A percentile compares a stretch with the other conserved stretches of the same genome.
phyloP scores from a whole-genome alignment of 2,888 invertebrate genomes.

The Melinaea marsaeus region DNA sequence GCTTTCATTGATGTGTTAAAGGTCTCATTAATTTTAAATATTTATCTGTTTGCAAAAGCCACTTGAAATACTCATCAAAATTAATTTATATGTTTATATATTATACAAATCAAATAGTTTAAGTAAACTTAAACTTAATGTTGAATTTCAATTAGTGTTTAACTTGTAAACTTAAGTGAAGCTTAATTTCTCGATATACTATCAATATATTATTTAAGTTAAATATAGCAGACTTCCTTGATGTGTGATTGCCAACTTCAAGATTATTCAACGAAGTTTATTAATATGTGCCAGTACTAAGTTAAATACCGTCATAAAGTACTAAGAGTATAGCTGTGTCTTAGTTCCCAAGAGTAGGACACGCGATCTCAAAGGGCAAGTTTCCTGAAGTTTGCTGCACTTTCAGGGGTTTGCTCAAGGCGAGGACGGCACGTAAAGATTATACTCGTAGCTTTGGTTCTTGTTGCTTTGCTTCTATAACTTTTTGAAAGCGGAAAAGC shows the following conservation, averaged over 20 bases:
- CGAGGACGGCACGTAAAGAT: conserved; percentile 8
- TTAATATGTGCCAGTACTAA: not conserved
- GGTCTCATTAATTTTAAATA: no score
- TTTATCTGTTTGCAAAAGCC: no score
- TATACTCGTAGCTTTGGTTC: not conserved
- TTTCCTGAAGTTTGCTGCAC: conserved; percentile 25
- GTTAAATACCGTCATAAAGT: conserved; percentile 13
- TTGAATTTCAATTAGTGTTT: no score
- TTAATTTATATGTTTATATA: no score
- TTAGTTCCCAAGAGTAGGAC: conserved; percentile 13
- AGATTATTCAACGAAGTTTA: not conserved
- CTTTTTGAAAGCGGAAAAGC: no score
- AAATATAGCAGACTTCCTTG: not conserved
- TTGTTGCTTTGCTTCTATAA: no score
- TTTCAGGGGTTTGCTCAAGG: conserved; percentile 15
- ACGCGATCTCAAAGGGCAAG: conserved; percentile 19
- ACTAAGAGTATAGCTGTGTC: conserved; percentile 24
- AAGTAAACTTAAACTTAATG: no score
- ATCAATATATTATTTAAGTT: conserved; percentile 1
- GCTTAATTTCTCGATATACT: no score
- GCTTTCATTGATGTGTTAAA: no score
- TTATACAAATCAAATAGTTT: no score
- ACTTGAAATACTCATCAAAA: no score
- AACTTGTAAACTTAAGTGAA: not conserved
- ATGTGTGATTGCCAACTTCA: not conserved